Evolutionary conservation across 1,140 invertebrate genomes (phyloP).

Genomic region (Notospermus geniculatus): DNA sequence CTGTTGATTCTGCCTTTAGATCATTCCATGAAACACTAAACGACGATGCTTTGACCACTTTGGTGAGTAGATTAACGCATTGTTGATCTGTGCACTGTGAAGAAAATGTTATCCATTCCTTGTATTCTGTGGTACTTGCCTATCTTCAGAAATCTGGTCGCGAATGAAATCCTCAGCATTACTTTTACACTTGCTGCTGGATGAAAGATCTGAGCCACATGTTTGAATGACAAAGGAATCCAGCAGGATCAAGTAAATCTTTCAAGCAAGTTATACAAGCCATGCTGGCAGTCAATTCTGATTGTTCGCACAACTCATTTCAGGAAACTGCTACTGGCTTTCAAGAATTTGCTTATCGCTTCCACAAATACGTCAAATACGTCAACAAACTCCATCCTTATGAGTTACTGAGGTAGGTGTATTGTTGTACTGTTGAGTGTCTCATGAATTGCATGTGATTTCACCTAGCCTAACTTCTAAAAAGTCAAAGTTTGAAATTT

Average conservation of each 20-base stretch:
- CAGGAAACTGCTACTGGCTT: slow-evolving; percentile 51
- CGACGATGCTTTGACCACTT: slow-evolving; percentile 47
- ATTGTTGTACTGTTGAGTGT: neutral
- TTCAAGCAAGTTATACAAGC: too few species aligned
- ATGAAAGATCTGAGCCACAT: too few species aligned
- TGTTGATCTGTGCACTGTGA: too few species aligned
- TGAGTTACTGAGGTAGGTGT: slow-evolving; percentile 46
- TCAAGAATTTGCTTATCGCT: slow-evolving; percentile 42
- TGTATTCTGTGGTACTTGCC: neutral
- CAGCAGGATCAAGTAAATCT: too few species aligned
- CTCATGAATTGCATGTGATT: neutral
- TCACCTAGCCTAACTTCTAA: neutral
- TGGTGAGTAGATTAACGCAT: slow-evolving; percentile 34
- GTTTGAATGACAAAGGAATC: too few species aligned
- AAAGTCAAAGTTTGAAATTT: neutral
- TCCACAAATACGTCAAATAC: slow-evolving; percentile 45
- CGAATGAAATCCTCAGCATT: slow-evolving; percentile 14
- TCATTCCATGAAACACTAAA: slow-evolving; percentile 40
- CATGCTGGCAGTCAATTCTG: too few species aligned
- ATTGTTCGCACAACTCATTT: too few species aligned
- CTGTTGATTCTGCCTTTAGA: slow-evolving; percentile 45
- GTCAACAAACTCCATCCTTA: slow-evolving; percentile 52
- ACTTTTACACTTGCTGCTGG: neutral
- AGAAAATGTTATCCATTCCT: neutral
- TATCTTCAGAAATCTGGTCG: neutral